These are phyloP conservation scores for Erebia aethiops DNA, from an alignment of 2,888 invertebrate genomes.

Conservation along the genomic window DNA sequence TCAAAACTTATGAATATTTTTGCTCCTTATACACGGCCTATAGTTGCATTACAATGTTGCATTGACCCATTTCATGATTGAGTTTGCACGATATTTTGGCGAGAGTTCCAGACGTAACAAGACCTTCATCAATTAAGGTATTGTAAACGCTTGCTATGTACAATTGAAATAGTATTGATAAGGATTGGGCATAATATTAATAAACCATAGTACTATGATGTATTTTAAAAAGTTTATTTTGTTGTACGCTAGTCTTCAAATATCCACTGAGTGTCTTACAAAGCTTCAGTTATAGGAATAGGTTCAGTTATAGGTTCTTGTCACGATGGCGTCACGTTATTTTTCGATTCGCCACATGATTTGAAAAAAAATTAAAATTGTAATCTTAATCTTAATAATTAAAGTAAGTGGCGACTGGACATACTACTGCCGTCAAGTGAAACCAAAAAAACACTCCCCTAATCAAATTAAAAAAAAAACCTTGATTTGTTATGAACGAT, in stretches of 20 bases:
- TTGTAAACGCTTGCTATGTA: not conserved
- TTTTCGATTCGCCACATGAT: constrained; percentile 72
- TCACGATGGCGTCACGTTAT: constrained; percentile 47
- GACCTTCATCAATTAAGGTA: constrained; percentile 43
- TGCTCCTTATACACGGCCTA: too few relatives aligned
- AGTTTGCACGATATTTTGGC: constrained; percentile 68
- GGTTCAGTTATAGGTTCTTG: too few relatives aligned
- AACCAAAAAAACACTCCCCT: too few relatives aligned
- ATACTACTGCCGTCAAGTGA: not conserved
- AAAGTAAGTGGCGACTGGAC: too few relatives aligned
- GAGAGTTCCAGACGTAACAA: constrained; percentile 72
- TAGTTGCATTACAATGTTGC: constrained; percentile 63
- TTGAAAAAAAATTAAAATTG: constrained; percentile 46
- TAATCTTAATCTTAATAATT: too few relatives aligned
- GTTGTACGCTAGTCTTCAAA: too few relatives aligned
- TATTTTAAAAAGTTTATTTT: too few relatives aligned
- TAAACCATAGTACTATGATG: not conserved
- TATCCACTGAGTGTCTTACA: too few relatives aligned
- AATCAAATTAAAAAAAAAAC: too few relatives aligned
- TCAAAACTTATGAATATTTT: too few relatives aligned
- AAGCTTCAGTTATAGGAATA: too few relatives aligned
- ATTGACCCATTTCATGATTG: constrained; percentile 67
- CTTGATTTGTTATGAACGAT: too few relatives aligned
- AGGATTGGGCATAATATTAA: not conserved
- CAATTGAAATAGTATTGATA: not conserved